A percentile compares a stretch with the other conserved stretches of the same genome.
Conservation (phyloP, 92 coral and sea anemone genomes). For the Phenganax subtilis region DNA sequence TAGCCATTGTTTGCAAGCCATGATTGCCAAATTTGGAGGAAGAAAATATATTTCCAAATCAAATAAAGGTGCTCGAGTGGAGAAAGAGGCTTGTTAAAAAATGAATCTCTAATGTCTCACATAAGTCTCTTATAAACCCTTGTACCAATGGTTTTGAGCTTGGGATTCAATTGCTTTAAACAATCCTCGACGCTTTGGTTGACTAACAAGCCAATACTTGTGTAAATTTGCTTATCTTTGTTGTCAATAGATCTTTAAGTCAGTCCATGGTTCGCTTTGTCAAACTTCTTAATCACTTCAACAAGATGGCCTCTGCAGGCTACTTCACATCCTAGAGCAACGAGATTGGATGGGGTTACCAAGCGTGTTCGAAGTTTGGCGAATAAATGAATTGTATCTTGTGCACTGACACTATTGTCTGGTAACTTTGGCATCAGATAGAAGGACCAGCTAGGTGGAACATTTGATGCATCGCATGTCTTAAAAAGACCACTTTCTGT, state of each 20-base stretch:
- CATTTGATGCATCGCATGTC: too few species aligned
- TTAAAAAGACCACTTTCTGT: too few species aligned
- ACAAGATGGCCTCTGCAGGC: not conserved
- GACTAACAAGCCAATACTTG: not conserved
- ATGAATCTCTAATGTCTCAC: not conserved
- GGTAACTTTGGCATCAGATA: too few species aligned
- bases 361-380: too few species aligned
- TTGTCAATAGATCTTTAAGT: not conserved
- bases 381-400: too few species aligned
- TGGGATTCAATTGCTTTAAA: not conserved
- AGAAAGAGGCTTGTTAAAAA: not conserved
- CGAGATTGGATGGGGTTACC: too few species aligned
- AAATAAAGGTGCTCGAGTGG: conserved; percentile 2
- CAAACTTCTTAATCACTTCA: not conserved
- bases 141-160: not conserved
- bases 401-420: too few species aligned
- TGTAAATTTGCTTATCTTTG: not conserved
- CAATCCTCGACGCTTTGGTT: not conserved
- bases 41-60: not conserved
- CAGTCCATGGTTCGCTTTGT: not conserved
- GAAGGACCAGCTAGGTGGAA: too few species aligned
- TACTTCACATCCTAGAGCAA: not conserved
- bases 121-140: not conserved
- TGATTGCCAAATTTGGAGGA: not conserved
- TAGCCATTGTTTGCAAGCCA: not conserved